A percentile compares a stretch with the other conserved stretches of the same genome.
phyloP scores from a whole-genome alignment of 2,888 invertebrate genomes.

The Ormyrus pomaceus region DNA sequence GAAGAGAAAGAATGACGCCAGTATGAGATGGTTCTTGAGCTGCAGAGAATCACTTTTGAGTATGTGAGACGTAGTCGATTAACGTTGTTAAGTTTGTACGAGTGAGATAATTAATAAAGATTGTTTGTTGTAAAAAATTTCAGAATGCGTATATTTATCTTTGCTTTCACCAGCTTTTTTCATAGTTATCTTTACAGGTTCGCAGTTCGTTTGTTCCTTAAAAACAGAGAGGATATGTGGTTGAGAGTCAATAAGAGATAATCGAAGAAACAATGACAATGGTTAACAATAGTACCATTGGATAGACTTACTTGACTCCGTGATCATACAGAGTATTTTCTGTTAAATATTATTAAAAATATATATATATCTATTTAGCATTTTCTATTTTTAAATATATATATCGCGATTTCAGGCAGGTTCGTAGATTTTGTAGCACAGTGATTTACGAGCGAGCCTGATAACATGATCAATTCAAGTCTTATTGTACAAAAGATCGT shows the following conservation, averaged over 20 bases:
- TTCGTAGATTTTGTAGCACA: constrained; percentile 20
- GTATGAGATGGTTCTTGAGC: not conserved
- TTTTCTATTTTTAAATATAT: constrained; percentile 44
- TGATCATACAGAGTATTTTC: constrained; percentile 44
- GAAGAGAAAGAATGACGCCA: constrained; percentile 49
- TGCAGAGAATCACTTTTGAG: too few species aligned
- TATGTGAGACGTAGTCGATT: too few species aligned
- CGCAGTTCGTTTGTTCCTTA: constrained; percentile 13
- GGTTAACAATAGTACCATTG: constrained; percentile 15
- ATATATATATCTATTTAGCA: constrained; percentile 42
- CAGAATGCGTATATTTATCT: constrained; percentile 28
- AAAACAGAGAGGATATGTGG: constrained; percentile 51
- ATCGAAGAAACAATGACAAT: constrained; percentile 32
- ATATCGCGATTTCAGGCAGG: constrained; percentile 50
- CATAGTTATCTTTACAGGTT: not conserved
- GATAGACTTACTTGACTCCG: constrained; percentile 33
- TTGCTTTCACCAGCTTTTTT: constrained; percentile 1
- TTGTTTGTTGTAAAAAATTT: constrained; percentile 44
- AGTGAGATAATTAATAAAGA: constrained; percentile 36
- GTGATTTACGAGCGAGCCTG: constrained; percentile 32
- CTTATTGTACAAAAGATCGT: constrained; percentile 56
- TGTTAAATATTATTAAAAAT: constrained; percentile 55
- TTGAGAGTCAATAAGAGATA: constrained; percentile 32
- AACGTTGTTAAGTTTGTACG: not conserved
- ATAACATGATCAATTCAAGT: constrained; percentile 54